Evolutionary conservation across 2,797 vertebrate genomes (phyloP), one percentile per base, ranked within the genome.

Genomic region (Picus viridis): DNA sequence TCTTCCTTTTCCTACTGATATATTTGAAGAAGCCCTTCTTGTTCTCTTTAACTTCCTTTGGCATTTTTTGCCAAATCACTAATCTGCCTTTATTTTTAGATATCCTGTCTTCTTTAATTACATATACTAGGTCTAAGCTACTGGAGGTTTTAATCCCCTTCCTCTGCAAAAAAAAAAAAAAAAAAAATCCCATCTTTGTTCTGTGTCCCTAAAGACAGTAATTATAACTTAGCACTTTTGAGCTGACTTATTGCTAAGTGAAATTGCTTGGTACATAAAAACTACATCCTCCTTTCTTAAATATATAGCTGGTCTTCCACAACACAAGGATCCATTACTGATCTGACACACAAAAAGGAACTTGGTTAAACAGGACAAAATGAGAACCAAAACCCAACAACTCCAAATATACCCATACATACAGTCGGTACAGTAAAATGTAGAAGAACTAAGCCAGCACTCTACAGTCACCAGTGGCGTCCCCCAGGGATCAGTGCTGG

Each of bases 111-210:
- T 83, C 71, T 76, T 88, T 95, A 94, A 96, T 86, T 74, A 86
- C 22, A 61, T 51, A 88, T 7, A 9, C 71, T 41, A 88, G 32
- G 62, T 88, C 68, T 92, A 92, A 94, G 80, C 83, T 86, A 83
- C 63, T 83, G 62, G 68, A 90, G 62, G 32, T 89, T 91, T 91
- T 94, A 96, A 95, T 95, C 86, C 43, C 9, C n/a, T 91, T 90
- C 53, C 30, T 41, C 80, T 80, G 34, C 2, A 59, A 76, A 74
- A 69, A 75, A 41, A 53, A 27, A 54, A 30, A 56, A 56, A 14
- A 53, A 27, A 54, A 30, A 56, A 56, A 14, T 56, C 13, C 23
- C 67, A 15, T 45, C 54, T 82, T 79, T 72, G 41, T 90, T 74
- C 70, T 57, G 30, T 83, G 54, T 88, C 74, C 36, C 75, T 65